Evolutionary conservation across 2,113 vertebrate genomes (phyloP), one percentile per base, ranked within the genome.

Genomic region (Neotragus moschatus): DNA sequence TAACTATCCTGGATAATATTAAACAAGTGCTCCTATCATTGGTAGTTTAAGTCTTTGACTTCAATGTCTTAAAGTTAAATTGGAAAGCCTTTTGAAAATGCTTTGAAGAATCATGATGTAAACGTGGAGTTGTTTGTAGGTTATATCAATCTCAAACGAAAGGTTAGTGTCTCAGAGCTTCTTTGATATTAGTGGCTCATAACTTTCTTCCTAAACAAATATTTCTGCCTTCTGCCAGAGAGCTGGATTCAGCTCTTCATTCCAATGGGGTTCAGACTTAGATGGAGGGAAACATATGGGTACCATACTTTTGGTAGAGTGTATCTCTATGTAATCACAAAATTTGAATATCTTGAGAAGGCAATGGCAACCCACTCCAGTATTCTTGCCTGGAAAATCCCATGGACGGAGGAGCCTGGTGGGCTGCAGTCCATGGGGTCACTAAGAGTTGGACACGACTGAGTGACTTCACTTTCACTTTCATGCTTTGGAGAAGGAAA

Each of bases 1-100:
- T 91, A 88, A 26, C 36, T 95, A 17, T 84, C 21, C 84, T 95
- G 81, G 55, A 77, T 96, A 97, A 88, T 88, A 92, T 55, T 81
- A 51, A 60, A n/a, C 33, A 66, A 91, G 10, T 95, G 43, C 43
- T 87, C 14, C 12, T 60, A 26, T 75, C 51, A 17, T 19, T 82
- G 63, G 16, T 43, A 45, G 47, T 77, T 93, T n/a, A 92, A 92
- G 87, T 87, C 25, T 80, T 92, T 53, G 63, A 60, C 77, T 91
- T 81, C 33, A 55, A 25, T n/a, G 33, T 45, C 13, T 90, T 63
- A 47, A 92, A 53, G 30, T 90, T 90, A 58, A 87, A 51, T 53
- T 73, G 60, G 55, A 86, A 93, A 93, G 36, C 12, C 2, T n/a
- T 95, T 84, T 86, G 82, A 66, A 95, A 75, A 88, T 23, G 66